phyloP scores from a whole-genome alignment of 2,888 invertebrate species.

The Carterocephalus palaemon region DNA sequence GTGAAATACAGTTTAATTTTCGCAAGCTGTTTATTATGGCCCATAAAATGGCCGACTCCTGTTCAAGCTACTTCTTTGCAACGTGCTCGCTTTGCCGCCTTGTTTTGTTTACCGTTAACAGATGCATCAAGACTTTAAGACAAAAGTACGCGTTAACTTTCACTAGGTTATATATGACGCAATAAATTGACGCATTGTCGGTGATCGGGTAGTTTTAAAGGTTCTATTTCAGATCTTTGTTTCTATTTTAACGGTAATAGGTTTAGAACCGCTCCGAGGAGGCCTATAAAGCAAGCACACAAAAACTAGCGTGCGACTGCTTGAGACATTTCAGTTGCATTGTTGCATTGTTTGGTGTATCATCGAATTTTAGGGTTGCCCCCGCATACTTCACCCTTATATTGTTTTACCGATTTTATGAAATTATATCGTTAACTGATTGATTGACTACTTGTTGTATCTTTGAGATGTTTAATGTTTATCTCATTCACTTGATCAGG shows the following conservation, averaged over 20 bases:
- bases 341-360: conserved; percentile 46
- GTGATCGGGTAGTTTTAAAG: conserved; percentile 44
- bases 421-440: no score
- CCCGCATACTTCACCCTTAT: no score
- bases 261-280: conserved; percentile 48
- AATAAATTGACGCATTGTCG: conserved; percentile 64
- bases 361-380: conserved; percentile 7
- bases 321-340: conserved; percentile 49
- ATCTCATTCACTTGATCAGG: no score
- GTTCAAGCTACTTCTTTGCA: conserved; percentile 55
- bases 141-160: conserved; percentile 62
- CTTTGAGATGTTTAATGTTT: no score
- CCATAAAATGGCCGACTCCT: conserved; percentile 59
- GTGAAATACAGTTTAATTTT: conserved; percentile 50
- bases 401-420: no score
- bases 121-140: conserved; percentile 46
- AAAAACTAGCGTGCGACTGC: conserved; percentile 62
- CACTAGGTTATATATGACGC: conserved; percentile 72
- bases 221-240: conserved; percentile 52
- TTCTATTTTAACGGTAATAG: conserved; percentile 71
- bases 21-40: conserved; percentile 59
- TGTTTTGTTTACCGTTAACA: conserved; percentile 66
- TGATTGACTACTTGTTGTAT: no score
- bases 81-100: conserved; percentile 39
- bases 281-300: conserved; percentile 49